phyloP scores from a whole-genome alignment of 1,140 invertebrate species.

The Galleria mellonella region DNA sequence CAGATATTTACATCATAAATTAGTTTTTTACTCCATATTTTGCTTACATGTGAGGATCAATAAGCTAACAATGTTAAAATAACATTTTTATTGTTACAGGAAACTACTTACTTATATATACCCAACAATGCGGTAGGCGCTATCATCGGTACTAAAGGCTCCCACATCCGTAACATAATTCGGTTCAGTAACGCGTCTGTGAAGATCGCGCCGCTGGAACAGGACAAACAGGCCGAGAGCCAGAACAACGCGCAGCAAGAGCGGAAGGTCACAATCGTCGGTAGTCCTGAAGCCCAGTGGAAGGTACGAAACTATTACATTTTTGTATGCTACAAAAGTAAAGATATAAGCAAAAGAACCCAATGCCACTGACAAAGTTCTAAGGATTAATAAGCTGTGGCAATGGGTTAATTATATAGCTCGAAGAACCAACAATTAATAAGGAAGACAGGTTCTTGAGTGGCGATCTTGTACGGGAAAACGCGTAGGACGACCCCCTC shows the following conservation, averaged over 20 bases:
- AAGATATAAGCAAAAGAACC: too few species aligned
- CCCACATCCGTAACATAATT: conserved; percentile 97
- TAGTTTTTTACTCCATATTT: too few species aligned
- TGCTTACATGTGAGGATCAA: too few species aligned
- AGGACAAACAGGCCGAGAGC: conserved; percentile 80
- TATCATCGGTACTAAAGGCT: conserved; percentile 97
- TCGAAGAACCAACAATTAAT: too few species aligned
- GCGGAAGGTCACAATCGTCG: conserved; percentile 95
- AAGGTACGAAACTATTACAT: conserved; percentile 78
- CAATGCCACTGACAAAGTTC: too few species aligned
- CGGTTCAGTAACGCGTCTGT: conserved; percentile 96
- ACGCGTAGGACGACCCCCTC: too few species aligned
- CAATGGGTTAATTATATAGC: too few species aligned
- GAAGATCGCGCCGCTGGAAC: conserved; percentile 91
- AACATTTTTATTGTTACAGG: conserved; percentile 70
- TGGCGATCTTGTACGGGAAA: too few species aligned
- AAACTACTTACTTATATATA: conserved; percentile 95
- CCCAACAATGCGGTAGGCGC: conserved; percentile 98
- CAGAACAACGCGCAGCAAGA: conserved; percentile 80
- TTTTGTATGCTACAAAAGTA: neutral
- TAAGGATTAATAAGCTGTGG: too few species aligned
- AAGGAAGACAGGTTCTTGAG: too few species aligned
- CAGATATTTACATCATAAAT: too few species aligned
- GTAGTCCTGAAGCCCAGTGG: conserved; percentile 96
- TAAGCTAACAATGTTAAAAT: neutral